Conservation (phyloP, 2,888 invertebrate genomes). For the Meliscaeva auricollis region DNA sequence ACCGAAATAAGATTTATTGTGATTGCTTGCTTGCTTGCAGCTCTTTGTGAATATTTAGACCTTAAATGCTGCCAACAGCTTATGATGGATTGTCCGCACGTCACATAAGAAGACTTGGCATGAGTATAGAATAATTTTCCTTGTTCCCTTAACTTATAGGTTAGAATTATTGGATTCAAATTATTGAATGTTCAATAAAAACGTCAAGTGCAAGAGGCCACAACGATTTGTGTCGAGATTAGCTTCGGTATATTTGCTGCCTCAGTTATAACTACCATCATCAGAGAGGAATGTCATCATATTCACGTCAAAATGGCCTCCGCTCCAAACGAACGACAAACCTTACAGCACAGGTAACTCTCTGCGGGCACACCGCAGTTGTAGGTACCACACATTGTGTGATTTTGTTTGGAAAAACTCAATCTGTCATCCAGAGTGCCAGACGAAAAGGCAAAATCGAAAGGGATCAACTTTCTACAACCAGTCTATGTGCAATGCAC, state of each 20-base stretch:
- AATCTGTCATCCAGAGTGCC: constrained; percentile 55
- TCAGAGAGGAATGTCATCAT: constrained; percentile 37
- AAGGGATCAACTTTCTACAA: constrained; percentile 42
- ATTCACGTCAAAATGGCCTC: constrained; percentile 37
- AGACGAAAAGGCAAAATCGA: constrained; percentile 33
- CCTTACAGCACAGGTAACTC: constrained; percentile 35
- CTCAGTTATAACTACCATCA: too few species aligned
- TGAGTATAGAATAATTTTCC: constrained; percentile 57
- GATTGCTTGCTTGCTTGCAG: constrained; percentile 43
- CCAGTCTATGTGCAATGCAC: background rate
- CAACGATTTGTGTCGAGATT: constrained; percentile 69
- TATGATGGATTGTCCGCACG: constrained; percentile 64
- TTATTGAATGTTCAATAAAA: constrained; percentile 67
- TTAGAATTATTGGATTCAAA: constrained; percentile 45
- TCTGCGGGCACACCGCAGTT: constrained; percentile 35
- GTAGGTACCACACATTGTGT: too few species aligned
- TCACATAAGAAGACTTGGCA: constrained; percentile 13
- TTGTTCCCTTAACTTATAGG: constrained; percentile 13
- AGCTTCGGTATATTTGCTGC: constrained; percentile 36
- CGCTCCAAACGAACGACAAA: constrained; percentile 30
- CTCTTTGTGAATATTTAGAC: constrained; percentile 61
- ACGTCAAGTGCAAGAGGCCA: constrained; percentile 67
- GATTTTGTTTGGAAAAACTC: constrained; percentile 48
- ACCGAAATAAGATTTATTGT: constrained; percentile 55
- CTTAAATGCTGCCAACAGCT: constrained; percentile 59